Base-by-base conservation (phyloP, 2,113 vertebrate genomes). In the Laterallus jamaicensis region DNA sequence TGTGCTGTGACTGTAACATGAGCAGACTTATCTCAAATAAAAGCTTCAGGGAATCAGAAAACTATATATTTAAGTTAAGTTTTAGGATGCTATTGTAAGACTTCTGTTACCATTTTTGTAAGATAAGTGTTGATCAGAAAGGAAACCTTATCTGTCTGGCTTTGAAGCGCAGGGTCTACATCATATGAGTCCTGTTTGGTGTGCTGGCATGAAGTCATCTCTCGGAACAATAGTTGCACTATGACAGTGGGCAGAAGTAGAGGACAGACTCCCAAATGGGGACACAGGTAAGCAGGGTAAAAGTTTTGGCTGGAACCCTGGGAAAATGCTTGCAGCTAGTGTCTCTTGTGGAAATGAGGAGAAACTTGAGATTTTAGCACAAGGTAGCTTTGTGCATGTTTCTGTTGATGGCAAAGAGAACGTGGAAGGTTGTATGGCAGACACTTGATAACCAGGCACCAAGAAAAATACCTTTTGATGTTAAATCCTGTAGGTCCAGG, bases 281-380 rank as follows among this genome's bases (percentile, higher is more conserved):
- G 79, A 92, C 96, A 71, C 50, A 60, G 91, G 92, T 82, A 96
- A 94, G 95, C 89, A 96, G 96, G 97, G 95, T 71, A 83, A 81
- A 95, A 93, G 80, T 88, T 89, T 98, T 98, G 98, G 97, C 98
- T 74, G 50, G 73, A 96, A 95, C 97, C 97, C 96, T 98, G 98
- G 98, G 98, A 98, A 98, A 98, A 96, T 89, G 91, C 91, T 87
- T 90, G 63, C 79, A 93, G 86, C 28, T 76, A 94, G 86, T 92
- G 91, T 96, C 95, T 96, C 92, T 95, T 86, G 89, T 97, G 69
- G 81, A 95, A 96, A 90, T 80, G 91, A 92, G 73, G 84, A 94
- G 98, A 97, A 98, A 98, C 84, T 86, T 90, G 98, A 98, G 97
- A 86, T 89, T 79, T 87, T 75, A 86, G 92, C 79, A 96, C 97